Conservation (phyloP, 1,140 invertebrate species). For the Varroa destructor region DNA sequence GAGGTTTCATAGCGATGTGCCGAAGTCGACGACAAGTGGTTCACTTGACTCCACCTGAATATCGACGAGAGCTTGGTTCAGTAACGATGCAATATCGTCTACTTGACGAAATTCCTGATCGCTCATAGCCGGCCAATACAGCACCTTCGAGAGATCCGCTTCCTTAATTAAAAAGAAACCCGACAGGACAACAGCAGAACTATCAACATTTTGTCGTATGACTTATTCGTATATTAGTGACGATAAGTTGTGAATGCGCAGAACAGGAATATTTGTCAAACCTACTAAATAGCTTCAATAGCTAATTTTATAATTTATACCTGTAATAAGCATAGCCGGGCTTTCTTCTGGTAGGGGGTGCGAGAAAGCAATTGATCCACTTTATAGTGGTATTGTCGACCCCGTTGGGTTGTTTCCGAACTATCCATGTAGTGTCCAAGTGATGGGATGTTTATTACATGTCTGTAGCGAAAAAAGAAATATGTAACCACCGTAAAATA, state of each 20-base stretch:
- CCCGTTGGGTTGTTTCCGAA: neutral
- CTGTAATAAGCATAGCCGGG: conserved; percentile 17
- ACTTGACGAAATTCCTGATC: conserved; percentile 20
- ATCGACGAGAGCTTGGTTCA: conserved; percentile 10
- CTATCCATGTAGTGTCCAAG: conserved; percentile 21
- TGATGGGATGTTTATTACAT: conserved; percentile 17
- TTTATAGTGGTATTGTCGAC: conserved; percentile 10
- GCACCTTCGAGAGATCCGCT: conserved; percentile 8
- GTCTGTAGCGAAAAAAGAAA: neutral
- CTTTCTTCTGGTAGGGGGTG: conserved; percentile 20
- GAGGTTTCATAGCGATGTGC: neutral
- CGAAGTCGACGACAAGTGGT: conserved; percentile 23
- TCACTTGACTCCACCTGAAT: conserved; percentile 7
- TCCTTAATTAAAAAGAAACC: neutral
- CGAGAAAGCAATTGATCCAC: conserved; percentile 17
- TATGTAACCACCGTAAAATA: too few relatives aligned
- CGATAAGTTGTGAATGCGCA: too few relatives aligned
- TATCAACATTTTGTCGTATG: too few relatives aligned
- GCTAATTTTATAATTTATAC: neutral
- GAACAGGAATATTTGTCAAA: too few relatives aligned
- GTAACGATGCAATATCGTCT: neutral
- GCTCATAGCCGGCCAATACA: conserved; percentile 20
- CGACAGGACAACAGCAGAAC: neutral
- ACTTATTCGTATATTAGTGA: too few relatives aligned
- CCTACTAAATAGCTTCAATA: neutral